Evolutionary conservation across 2,113 vertebrate genomes (phyloP).

Genomic region (Poecile atricapillus): DNA sequence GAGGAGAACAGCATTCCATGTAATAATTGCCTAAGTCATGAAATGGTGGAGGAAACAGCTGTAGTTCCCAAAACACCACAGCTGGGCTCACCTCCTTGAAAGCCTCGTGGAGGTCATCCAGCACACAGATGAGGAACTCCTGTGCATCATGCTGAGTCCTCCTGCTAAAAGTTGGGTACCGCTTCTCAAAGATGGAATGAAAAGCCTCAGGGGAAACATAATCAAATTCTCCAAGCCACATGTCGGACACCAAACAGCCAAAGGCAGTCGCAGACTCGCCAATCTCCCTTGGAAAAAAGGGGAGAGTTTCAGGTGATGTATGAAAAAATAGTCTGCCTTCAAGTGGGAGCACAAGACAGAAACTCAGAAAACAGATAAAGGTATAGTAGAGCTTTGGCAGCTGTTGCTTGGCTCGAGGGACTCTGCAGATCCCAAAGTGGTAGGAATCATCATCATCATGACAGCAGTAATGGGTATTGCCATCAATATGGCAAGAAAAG

Average conservation of each 20-base stretch:
- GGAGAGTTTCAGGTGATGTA: neutral
- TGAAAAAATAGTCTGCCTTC: neutral
- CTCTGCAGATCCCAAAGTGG: neutral
- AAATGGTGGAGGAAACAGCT: neutral
- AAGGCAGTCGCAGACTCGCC: constrained; percentile 70
- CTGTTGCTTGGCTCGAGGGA: neutral
- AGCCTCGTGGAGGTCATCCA: constrained; percentile 81
- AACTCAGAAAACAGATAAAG: neutral
- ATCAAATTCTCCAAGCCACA: constrained; percentile 78
- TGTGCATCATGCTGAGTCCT: constrained; percentile 83
- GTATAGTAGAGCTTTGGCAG: neutral
- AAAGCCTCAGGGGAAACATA: constrained; percentile 73
- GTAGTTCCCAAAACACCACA: neutral
- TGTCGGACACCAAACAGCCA: constrained; percentile 73
- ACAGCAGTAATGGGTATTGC: neutral
- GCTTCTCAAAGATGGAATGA: constrained; percentile 61
- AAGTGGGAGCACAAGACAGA: neutral
- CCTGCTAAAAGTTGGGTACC: constrained; percentile 75
- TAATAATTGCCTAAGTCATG: neutral
- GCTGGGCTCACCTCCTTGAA: constrained; percentile 73
- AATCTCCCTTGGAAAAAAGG: constrained; percentile 34
- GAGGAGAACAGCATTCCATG: neutral
- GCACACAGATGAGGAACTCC: constrained; percentile 82
- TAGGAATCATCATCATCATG: rapidly evolving
- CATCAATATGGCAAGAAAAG: neutral